Conservation (phyloP, 2,113 vertebrate species). For the Clarias gariepinus region DNA sequence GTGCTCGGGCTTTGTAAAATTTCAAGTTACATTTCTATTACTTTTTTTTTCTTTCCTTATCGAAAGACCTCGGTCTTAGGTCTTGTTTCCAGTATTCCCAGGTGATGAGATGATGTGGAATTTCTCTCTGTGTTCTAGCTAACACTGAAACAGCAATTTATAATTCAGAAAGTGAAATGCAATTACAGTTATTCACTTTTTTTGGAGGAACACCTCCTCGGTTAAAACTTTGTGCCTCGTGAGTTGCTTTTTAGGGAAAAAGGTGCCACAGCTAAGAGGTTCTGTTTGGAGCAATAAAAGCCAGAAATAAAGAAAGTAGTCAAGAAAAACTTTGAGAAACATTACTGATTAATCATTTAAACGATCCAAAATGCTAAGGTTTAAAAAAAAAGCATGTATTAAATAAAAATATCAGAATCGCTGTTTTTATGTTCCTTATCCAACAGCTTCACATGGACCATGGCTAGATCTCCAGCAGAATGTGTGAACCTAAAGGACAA, state of each 20-base stretch:
- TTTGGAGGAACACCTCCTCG: not conserved
- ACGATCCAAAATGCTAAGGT: not conserved
- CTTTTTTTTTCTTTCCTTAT: not conserved
- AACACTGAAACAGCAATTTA: not conserved
- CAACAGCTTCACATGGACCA: not conserved
- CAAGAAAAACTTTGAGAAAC: not conserved
- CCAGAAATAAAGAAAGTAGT: not conserved
- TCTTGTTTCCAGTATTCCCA: too few relatives aligned
- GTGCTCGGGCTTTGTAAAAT: not conserved
- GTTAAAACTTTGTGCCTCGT: not conserved
- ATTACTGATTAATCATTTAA: not conserved
- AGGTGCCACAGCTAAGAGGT: not conserved
- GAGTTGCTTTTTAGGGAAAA: not conserved
- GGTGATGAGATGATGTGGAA: not conserved
- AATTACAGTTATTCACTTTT: not conserved
- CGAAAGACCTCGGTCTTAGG: not conserved
- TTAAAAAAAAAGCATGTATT: not conserved
- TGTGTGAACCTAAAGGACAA: not conserved
- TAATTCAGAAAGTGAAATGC: not conserved
- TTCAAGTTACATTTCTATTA: not conserved
- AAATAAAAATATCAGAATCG: not conserved
- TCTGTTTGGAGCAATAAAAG: not conserved
- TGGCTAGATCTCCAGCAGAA: not conserved
- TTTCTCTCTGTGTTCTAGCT: not conserved
- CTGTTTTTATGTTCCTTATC: not conserved